A percentile compares a stretch with the other conserved stretches of the same genome.
phyloP scores from a whole-genome alignment of 2,113 vertebrate genomes.

The Paradoxurus hermaphroditus region DNA sequence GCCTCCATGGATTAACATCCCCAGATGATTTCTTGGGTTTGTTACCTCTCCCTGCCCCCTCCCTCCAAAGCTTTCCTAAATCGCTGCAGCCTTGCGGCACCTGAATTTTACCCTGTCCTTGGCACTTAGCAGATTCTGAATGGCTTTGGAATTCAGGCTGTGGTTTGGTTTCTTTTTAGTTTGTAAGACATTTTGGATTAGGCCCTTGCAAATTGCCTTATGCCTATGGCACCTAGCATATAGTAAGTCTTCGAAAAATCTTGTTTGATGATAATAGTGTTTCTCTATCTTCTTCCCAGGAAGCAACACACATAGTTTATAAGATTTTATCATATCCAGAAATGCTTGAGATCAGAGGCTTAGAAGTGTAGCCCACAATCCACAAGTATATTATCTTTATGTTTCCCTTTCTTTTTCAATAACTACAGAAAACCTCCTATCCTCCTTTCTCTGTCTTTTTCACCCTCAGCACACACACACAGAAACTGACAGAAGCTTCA shows the following conservation, averaged over 20 bases:
- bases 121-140: background rate
- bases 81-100: background rate
- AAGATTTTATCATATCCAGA: background rate
- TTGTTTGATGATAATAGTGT: background rate
- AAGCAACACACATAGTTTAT: background rate
- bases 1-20: background rate
- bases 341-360: background rate
- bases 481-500: background rate
- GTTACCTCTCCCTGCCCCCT: background rate
- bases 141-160: background rate
- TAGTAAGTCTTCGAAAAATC: background rate
- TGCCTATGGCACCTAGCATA: background rate
- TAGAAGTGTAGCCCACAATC: background rate
- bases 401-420: background rate
- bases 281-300: background rate
- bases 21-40: background rate
- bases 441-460: background rate
- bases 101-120: background rate
- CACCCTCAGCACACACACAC: background rate
- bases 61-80: background rate
- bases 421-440: background rate
- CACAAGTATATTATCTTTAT: background rate
- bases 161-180: background rate
- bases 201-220: background rate
- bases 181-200: background rate